Conservation (phyloP, 2,888 invertebrate genomes). For the Ichneumoninae sp. region DNA sequence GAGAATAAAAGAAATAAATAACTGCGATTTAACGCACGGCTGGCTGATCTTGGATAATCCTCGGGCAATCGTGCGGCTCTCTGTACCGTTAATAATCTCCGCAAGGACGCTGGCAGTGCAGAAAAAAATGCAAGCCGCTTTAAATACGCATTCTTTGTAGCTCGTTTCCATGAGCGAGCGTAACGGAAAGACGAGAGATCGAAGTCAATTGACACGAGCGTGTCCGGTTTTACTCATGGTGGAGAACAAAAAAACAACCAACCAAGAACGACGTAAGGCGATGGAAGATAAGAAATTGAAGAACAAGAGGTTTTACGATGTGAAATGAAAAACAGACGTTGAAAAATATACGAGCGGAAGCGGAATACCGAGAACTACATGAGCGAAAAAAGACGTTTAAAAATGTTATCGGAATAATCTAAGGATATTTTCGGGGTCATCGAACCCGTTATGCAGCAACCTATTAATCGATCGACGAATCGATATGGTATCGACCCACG, state of each 20-base stretch:
- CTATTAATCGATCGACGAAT: constrained; percentile 29
- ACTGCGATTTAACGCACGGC: constrained; percentile 23
- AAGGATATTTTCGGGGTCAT: background rate
- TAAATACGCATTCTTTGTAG: constrained; percentile 16
- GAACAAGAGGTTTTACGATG: constrained; percentile 4
- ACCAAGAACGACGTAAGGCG: background rate
- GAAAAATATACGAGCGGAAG: background rate
- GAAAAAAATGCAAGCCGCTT: background rate
- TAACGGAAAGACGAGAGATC: constrained; percentile 10
- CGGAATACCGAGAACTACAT: background rate
- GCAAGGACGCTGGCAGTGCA: constrained; percentile 2
- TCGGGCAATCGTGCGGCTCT: background rate
- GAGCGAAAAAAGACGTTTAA: background rate
- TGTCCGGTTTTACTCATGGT: constrained; percentile 19
- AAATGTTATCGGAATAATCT: background rate
- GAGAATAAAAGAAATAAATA: background rate
- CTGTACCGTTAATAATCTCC: constrained; percentile 19
- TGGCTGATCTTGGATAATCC: constrained; percentile 15
- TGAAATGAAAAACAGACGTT: background rate
- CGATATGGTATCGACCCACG: constrained; percentile 11
- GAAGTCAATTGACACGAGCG: constrained; percentile 11
- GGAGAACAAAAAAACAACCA: constrained; percentile 1
- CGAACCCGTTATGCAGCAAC: background rate
- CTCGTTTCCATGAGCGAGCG: background rate
- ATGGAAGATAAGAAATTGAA: background rate